phyloP scores from a whole-genome alignment of 2,888 invertebrate species.

The Ophion costatus region DNA sequence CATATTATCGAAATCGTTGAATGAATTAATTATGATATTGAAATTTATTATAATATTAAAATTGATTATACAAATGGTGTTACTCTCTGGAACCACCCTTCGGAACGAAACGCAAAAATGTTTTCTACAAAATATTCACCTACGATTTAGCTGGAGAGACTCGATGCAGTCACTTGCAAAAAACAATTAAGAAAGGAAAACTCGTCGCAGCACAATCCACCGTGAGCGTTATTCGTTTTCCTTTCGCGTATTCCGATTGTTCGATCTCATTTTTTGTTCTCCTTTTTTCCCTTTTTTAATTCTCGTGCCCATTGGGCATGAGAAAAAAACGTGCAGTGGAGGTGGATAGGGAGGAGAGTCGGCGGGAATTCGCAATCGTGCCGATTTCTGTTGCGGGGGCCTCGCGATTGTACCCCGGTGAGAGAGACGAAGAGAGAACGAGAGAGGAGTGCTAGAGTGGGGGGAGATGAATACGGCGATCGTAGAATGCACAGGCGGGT shows the following conservation, averaged over 20 bases:
- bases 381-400: conserved; percentile 75
- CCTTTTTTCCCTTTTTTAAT: not conserved
- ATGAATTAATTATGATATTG: no score
- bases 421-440: conserved; percentile 47
- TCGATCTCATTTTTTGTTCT: conserved; percentile 2
- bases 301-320: conserved; percentile 11
- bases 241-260: conserved; percentile 12
- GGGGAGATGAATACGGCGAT: conserved; percentile 30
- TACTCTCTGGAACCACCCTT: no score
- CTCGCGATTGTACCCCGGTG: conserved; percentile 31
- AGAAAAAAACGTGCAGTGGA: conserved; percentile 12
- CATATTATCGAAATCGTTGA: no score
- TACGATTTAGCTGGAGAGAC: no score
- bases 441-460: conserved; percentile 34
- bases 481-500: conserved; percentile 29
- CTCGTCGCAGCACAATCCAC: not conserved
- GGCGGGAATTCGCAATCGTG: conserved; percentile 76
- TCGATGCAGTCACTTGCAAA: not conserved
- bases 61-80: no score
- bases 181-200: not conserved
- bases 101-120: no score
- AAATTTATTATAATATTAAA: no score
- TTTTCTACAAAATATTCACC: no score
- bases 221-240: conserved; percentile 4
- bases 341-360: conserved; percentile 53